Evolutionary conservation across 2,113 vertebrate species (phyloP).

Genomic region (Pitta sordida): DNA sequence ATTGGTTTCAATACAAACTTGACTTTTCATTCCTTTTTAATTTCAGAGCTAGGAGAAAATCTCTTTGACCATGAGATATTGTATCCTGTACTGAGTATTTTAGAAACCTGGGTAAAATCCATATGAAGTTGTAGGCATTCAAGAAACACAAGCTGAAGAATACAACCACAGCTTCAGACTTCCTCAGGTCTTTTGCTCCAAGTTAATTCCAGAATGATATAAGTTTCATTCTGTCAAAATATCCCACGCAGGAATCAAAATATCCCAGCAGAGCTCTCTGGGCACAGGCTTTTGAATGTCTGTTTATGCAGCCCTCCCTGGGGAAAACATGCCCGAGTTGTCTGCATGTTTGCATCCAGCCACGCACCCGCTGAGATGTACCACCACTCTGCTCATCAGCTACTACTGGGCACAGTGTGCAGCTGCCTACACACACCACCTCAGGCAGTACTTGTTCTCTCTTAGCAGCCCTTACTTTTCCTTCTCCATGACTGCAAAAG

Average conservation of each 20-base stretch:
- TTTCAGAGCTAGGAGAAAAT: not conserved
- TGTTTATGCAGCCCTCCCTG: not conserved
- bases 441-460: not conserved
- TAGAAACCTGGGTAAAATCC: not conserved
- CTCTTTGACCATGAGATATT: not conserved
- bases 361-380: not conserved
- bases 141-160: not conserved
- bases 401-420: not conserved
- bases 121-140: not conserved
- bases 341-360: not conserved
- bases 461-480: not conserved
- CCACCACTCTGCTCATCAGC: not conserved
- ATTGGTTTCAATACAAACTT: not conserved
- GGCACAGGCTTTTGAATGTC: not conserved
- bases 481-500: not conserved
- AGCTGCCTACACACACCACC: not conserved
- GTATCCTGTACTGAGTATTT: not conserved
- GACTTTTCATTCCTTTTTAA: not conserved
- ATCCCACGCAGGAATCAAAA: not conserved
- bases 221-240: accelerated
- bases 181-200: not conserved
- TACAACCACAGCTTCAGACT: not conserved
- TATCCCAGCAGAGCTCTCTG: not conserved
- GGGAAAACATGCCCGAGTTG: not conserved
- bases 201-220: not conserved